Evolutionary conservation across 2,888 invertebrate genomes (phyloP).

Genomic region (Tetranychus truncatus): DNA sequence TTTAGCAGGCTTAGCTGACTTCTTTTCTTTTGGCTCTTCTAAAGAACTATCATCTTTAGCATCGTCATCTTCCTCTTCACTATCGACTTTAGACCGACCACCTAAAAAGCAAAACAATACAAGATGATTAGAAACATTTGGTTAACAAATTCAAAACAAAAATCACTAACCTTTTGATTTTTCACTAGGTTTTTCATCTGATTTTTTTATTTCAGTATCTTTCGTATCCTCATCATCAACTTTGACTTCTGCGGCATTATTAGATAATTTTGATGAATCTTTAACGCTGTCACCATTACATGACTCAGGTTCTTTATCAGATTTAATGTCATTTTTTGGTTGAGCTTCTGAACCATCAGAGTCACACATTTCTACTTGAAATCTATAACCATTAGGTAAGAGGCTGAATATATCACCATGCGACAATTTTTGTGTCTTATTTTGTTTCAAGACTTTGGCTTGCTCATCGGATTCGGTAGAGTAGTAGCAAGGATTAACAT

Average conservation of each 20-base stretch:
- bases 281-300: slow-evolving; percentile 16
- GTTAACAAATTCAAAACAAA: background rate
- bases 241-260: slow-evolving; percentile 16
- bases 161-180: background rate
- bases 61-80: slow-evolving; percentile 11
- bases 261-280: slow-evolving; percentile 4
- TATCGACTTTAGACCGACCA: background rate
- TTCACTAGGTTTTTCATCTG: background rate
- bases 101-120: background rate
- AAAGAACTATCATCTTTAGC: slow-evolving; percentile 13
- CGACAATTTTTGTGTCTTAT: slow-evolving; percentile 31
- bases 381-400: slow-evolving; percentile 32
- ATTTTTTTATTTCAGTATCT: slow-evolving; percentile 11
- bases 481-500: slow-evolving; percentile 35
- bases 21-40: slow-evolving; percentile 14
- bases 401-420: slow-evolving; percentile 34
- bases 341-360: slow-evolving; percentile 7
- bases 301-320: slow-evolving; percentile 10
- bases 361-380: slow-evolving; percentile 28
- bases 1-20: slow-evolving; percentile 12
- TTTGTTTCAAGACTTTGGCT: slow-evolving; percentile 31
- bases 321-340: slow-evolving; percentile 10
- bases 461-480: slow-evolving; percentile 26
- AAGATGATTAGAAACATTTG: background rate
- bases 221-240: slow-evolving; percentile 13